Base-by-base conservation (phyloP, 2,797 vertebrate genomes). In the Ciconia nigra region DNA sequence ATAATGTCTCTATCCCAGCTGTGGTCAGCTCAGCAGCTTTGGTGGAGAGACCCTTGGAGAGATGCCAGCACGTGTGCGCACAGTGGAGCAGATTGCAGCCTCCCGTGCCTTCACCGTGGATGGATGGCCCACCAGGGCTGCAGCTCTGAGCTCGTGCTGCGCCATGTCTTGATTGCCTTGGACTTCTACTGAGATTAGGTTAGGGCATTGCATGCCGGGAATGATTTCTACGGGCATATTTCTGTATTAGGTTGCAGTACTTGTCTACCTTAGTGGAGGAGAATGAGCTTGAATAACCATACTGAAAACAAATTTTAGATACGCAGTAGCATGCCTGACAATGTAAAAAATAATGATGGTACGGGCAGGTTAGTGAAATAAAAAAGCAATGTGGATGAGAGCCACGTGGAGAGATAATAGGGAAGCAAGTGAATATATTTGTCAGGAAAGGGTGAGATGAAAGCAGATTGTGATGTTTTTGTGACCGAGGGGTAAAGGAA, bases 51-150 rank as follows among this genome's bases (percentile, higher is more conserved):
- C 54, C 33, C 29, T 35, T n/a, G 77, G 41, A 17, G 52, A 54
- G 31, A 17, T 5, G 24, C 17, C 52, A 70, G 44, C 19, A 28
- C 1, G 0, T 21, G 44, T 26, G 24, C 2, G 3, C 12, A 9
- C 7, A 7, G 21, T 1, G 2, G 58, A 62, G 59, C 8, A 8
- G 42, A 15, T 8, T 21, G 19, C 35, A 41, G 69, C 62, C 37
- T 46, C 29, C 28, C 0, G 1, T 28, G 58, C 41, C 35, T 52
- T 47, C 2, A 1, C 44, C 4, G 1, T 2, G 41, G 66, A 33
- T 7, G 33, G 18, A 2, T 31, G 49, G 17, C 73, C 55, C 39
- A 13, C 55, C 0, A 1, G 15, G 35, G 59, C 52, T 29, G 25
- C 29, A 26, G 61, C 20, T 24, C 61, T 24, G 19, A 11, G 29